These are phyloP conservation scores for Pandion haliaetus DNA, from an alignment of 2,113 vertebrate species.

Conservation along the genomic window DNA sequence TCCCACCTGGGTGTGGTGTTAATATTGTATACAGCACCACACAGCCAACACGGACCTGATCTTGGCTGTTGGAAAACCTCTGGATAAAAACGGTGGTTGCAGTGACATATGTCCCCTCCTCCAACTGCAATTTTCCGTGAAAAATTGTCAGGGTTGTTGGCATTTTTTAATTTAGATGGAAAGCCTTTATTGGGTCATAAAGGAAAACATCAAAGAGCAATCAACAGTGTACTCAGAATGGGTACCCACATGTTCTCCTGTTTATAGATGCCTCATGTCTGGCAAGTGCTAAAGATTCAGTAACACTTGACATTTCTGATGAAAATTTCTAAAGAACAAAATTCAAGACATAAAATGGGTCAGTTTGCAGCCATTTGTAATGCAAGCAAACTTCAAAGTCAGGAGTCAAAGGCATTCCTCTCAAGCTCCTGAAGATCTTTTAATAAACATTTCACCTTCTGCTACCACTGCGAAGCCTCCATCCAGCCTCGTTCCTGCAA, in stretches of 20 bases:
- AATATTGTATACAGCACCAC: not conserved
- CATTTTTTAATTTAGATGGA: conserved; percentile 21
- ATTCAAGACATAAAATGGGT: not conserved
- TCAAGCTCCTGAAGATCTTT: not conserved
- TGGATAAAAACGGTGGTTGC: not conserved
- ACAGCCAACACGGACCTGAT: not conserved
- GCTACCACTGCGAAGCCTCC: not conserved
- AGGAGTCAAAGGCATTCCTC: not conserved
- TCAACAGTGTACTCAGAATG: not conserved
- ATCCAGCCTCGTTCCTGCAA: not conserved
- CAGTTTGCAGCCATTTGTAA: conserved; percentile 32
- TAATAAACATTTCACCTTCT: not conserved
- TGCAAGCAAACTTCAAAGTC: conserved; percentile 8
- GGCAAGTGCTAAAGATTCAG: not conserved
- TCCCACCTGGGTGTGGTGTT: not conserved
- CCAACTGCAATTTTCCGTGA: not conserved
- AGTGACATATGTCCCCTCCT: not conserved
- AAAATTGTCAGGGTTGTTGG: not conserved
- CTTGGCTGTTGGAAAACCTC: not conserved
- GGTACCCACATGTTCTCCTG: not conserved
- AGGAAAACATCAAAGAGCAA: conserved; percentile 35
- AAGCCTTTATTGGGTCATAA: conserved; percentile 32
- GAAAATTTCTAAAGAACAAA: not conserved
- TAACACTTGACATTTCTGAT: not conserved
- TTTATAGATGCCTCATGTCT: not conserved